These are phyloP conservation scores for Pyrocephalus nanus DNA, from an alignment of 2,797 vertebrate species.

Conservation along the genomic window DNA sequence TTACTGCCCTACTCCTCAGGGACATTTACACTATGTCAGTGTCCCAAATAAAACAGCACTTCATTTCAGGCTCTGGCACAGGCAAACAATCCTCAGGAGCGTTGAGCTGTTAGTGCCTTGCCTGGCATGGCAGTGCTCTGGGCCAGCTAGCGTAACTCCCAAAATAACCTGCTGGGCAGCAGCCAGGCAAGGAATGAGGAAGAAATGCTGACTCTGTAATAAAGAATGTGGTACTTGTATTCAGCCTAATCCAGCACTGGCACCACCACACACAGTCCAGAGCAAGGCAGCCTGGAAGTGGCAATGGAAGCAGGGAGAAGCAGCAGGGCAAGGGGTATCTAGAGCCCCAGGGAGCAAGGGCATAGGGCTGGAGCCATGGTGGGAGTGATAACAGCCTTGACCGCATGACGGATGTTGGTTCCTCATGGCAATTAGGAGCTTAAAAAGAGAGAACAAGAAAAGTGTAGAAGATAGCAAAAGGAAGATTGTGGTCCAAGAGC, in stretches of 20 bases:
- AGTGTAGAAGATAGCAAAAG: neutral
- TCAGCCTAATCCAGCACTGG: constrained; percentile 7
- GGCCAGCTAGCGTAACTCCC: constrained; percentile 32
- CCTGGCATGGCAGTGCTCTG: neutral
- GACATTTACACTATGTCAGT: neutral
- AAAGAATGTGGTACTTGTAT: constrained; percentile 40
- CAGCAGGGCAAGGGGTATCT: neutral
- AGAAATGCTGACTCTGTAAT: constrained; percentile 37
- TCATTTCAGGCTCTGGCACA: neutral
- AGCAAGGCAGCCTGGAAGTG: neutral
- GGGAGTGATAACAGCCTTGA: neutral
- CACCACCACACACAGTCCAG: neutral
- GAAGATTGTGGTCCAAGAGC: neutral
- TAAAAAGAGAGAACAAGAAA: neutral
- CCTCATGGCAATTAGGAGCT: neutral
- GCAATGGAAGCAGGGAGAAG: neutral
- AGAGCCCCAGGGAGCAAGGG: neutral
- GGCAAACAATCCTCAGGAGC: neutral
- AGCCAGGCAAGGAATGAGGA: constrained; percentile 54
- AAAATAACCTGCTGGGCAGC: constrained; percentile 59
- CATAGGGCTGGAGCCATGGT: neutral
- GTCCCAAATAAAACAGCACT: neutral
- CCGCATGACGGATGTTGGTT: neutral
- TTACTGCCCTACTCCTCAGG: neutral
- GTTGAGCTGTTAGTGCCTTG: neutral